Evolutionary conservation across 2,797 vertebrate species (phyloP).

Genomic region (Acanthopagrus latus): DNA sequence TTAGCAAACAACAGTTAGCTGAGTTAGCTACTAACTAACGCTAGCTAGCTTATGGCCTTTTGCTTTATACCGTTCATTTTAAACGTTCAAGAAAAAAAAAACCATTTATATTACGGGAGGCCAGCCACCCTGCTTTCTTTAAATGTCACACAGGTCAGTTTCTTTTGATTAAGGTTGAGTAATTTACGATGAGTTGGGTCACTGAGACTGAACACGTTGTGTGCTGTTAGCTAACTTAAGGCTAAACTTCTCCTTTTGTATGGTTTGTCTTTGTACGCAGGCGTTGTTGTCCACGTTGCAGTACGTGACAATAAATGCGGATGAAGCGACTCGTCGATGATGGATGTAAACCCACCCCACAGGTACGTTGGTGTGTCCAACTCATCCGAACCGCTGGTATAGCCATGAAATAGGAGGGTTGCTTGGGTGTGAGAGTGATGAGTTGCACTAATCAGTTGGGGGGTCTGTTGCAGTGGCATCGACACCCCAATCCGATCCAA

Average conservation of each 20-base stretch:
- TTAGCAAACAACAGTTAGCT: background rate
- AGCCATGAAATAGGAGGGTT: background rate
- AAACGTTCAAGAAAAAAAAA: background rate
- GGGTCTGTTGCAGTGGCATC: slow-evolving; percentile 69
- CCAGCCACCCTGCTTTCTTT: fast-evolving
- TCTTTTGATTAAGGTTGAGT: no score
- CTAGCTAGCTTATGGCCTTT: background rate
- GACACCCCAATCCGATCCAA: slow-evolving; percentile 50
- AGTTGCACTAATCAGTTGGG: slow-evolving; percentile 76
- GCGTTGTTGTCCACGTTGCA: fast-evolving
- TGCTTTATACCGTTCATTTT: background rate
- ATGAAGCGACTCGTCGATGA: slow-evolving; percentile 88
- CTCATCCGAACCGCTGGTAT: no score
- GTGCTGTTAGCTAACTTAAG: background rate
- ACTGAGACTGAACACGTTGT: background rate
- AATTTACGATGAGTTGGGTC: background rate
- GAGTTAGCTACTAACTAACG: background rate
- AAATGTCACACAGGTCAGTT: fast-evolving
- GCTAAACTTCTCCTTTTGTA: background rate
- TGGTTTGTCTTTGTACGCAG: background rate
- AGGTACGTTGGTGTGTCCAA: background rate
- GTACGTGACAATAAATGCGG: slow-evolving; percentile 75
- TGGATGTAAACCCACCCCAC: slow-evolving; percentile 74
- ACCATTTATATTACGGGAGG: fast-evolving
- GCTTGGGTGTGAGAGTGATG: slow-evolving; percentile 73